Percentiles rank a stretch among this genome's conserved stretches.
Conservation (phyloP, 2,113 vertebrate genomes). For the Hypomesus transpacificus region DNA sequence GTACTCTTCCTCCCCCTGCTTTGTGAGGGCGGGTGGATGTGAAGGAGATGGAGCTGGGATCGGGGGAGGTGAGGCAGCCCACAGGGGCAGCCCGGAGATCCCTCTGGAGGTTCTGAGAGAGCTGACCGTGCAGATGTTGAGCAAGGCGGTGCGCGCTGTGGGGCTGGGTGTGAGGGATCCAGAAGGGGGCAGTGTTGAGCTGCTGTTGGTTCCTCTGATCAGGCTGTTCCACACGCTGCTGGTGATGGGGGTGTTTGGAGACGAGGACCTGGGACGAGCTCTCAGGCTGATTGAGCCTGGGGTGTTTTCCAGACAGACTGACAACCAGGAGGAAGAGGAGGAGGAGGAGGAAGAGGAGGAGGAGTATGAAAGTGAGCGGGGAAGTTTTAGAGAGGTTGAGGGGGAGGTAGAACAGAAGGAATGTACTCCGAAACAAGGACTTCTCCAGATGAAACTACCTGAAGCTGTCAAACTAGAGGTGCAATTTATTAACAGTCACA, state of each 20-base stretch:
- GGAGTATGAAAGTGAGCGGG: constrained; percentile 22
- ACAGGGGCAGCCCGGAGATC: constrained; percentile 84
- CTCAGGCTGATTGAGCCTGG: constrained; percentile 81
- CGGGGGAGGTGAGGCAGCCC: constrained; percentile 54
- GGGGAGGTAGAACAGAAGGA: constrained; percentile 53
- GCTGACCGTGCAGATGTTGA: constrained; percentile 87
- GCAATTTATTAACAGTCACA: neutral
- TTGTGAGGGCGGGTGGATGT: constrained; percentile 66
- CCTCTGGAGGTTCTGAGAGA: constrained; percentile 82
- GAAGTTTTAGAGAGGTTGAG: constrained; percentile 46
- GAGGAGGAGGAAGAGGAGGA: neutral
- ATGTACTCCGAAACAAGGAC: constrained; percentile 72
- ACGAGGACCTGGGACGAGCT: constrained; percentile 80
- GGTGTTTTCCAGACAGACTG: constrained; percentile 68
- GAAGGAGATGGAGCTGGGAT: constrained; percentile 10
- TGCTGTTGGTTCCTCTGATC: constrained; percentile 87
- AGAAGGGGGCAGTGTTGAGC: constrained; percentile 85
- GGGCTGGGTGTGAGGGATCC: constrained; percentile 83
- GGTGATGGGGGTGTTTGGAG: constrained; percentile 85
- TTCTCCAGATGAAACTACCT: constrained; percentile 92
- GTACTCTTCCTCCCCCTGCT: constrained; percentile 81
- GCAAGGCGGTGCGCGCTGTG: constrained; percentile 78
- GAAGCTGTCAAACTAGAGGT: constrained; percentile 93
- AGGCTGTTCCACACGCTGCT: constrained; percentile 84
- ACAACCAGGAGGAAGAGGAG: constrained; percentile 1